phyloP scores from a whole-genome alignment of 2,888 invertebrate species.

The Teleogryllus oceanicus region DNA sequence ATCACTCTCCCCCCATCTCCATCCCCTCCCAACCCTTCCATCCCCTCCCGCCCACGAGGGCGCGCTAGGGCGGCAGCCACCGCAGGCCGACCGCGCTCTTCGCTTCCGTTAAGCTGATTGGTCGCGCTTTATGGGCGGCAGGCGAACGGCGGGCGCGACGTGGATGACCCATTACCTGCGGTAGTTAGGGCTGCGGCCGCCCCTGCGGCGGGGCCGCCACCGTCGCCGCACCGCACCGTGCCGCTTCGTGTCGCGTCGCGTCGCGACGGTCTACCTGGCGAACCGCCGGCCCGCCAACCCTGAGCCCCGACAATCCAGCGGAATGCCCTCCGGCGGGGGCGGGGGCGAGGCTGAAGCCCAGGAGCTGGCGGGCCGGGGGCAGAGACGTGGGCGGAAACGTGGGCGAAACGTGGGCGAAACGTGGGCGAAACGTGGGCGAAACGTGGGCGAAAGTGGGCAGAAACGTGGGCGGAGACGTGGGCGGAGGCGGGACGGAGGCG shows the following conservation, averaged over 20 bases:
- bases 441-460: not conserved
- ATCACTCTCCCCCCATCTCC: no score
- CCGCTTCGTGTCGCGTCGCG: no score
- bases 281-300: not conserved
- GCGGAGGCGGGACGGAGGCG: not conserved
- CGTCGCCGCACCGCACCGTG: no score
- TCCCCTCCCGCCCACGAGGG: not conserved
- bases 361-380: not conserved
- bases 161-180: not conserved
- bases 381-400: not conserved
- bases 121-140: slow-evolving; percentile 1
- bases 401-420: not conserved
- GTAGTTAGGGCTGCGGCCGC: not conserved
- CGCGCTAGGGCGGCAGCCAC: not conserved
- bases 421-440: not conserved
- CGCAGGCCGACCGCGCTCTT: not conserved
- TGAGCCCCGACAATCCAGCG: not conserved
- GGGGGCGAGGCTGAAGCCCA: not conserved
- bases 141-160: slow-evolving; percentile 3
- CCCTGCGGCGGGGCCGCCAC: not conserved
- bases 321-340: not conserved
- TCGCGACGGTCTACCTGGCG: not conserved
- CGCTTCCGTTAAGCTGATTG: slow-evolving; percentile 18
- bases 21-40: no score
- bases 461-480: not conserved